A percentile compares a stretch with the other conserved stretches of the same genome.
phyloP scores from a whole-genome alignment of 2,113 vertebrate species.

The Bufo gargarizans region DNA sequence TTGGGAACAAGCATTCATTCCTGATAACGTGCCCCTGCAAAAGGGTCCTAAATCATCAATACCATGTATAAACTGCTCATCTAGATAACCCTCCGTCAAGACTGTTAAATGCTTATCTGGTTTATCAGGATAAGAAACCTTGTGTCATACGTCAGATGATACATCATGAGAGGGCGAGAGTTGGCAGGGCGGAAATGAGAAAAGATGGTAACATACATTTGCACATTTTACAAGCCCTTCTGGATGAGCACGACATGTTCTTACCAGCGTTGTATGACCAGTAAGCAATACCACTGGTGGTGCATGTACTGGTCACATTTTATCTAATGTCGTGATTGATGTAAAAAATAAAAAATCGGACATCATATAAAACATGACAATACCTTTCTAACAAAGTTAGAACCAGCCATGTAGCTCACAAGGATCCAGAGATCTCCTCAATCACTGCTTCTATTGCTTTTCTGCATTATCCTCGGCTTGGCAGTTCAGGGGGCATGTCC shows the following conservation, averaged over 20 bases:
- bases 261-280: background rate
- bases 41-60: background rate
- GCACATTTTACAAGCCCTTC: background rate
- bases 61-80: background rate
- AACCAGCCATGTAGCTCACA: no score
- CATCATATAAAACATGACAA: no score
- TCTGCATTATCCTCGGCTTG: no score
- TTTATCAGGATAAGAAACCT: constrained; percentile 17
- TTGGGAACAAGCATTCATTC: no score
- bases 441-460: no score
- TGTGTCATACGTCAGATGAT: background rate
- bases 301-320: background rate
- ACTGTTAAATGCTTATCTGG: background rate
- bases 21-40: no score
- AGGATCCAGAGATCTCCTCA: no score
- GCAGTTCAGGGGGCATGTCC: no score
- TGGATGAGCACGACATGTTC: background rate
- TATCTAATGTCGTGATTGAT: background rate
- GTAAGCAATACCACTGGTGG: background rate
- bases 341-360: no score
- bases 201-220: background rate
- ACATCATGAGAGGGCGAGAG: background rate
- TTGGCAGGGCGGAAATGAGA: background rate
- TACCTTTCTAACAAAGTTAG: no score
- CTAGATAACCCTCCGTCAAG: background rate